These are phyloP conservation scores for Heteronetta atricapilla DNA, from an alignment of 2,113 vertebrate species.

Conservation along the genomic window DNA sequence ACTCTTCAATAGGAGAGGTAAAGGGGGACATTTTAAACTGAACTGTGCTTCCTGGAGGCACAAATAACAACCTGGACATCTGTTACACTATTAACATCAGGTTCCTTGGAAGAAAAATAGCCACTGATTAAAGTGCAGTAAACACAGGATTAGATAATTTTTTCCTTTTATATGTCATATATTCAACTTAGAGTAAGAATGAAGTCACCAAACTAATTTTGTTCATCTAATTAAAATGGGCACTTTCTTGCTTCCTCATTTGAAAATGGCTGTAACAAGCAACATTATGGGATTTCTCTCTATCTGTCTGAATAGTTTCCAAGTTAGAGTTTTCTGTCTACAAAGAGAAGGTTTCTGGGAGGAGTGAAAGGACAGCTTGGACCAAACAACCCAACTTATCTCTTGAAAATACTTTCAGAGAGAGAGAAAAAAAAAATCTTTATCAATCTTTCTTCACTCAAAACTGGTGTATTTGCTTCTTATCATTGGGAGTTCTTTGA, in stretches of 20 bases:
- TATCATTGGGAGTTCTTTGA: background rate
- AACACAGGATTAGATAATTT: background rate
- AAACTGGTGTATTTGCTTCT: background rate
- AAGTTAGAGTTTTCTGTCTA: background rate
- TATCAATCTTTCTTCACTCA: background rate
- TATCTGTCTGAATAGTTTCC: background rate
- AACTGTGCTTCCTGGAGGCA: background rate
- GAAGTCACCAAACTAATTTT: background rate
- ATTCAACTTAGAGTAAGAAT: background rate
- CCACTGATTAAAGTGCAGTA: background rate
- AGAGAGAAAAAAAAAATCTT: background rate
- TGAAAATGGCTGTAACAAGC: background rate
- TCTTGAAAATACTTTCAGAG: background rate
- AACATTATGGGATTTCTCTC: background rate
- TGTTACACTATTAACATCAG: background rate
- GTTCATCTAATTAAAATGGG: background rate
- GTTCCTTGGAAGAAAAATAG: background rate
- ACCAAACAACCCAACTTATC: background rate
- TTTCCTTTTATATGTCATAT: background rate
- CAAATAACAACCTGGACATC: background rate
- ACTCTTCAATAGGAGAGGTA: background rate
- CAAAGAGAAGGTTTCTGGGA: background rate
- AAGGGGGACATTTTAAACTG: background rate
- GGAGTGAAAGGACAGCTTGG: rapidly evolving
- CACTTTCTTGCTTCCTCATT: background rate